A percentile compares a stretch with the other conserved stretches of the same genome.
Evolutionary conservation across 2,888 invertebrate species (phyloP).

Genomic region (Thereva nobilitata): DNA sequence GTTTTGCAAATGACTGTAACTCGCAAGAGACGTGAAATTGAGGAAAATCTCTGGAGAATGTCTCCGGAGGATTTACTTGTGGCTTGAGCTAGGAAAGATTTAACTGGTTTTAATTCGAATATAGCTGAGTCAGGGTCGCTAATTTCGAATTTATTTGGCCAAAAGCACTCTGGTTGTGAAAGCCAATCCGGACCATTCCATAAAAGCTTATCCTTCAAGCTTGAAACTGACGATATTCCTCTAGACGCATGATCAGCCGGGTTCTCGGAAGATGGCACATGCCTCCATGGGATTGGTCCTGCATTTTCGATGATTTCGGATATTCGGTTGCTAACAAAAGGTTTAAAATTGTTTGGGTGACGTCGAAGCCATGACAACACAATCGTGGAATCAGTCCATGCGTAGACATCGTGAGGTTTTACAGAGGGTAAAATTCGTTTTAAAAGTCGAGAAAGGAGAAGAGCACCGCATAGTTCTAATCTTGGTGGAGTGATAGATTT

Average conservation of each 20-base stretch:
- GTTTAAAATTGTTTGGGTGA: constrained; percentile 2
- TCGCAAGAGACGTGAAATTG: constrained; percentile 2
- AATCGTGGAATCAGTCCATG: not conserved
- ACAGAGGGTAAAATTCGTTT: not conserved
- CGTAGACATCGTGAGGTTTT: not conserved
- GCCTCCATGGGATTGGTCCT: not conserved
- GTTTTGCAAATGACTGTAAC: not conserved
- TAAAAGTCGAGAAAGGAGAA: not conserved
- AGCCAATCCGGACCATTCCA: not conserved
- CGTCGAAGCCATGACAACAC: not conserved
- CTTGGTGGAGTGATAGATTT: constrained; percentile 1
- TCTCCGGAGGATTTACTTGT: not conserved
- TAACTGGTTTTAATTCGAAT: not conserved
- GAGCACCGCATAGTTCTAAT: constrained; percentile 7
- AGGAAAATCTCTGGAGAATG: constrained; percentile 5
- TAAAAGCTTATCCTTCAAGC: not conserved
- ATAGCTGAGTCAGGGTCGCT: not conserved
- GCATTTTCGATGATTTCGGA: constrained; percentile 1
- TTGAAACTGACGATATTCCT: not conserved
- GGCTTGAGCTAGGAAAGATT: not conserved
- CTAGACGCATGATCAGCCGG: not conserved
- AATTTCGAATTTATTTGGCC: not conserved
- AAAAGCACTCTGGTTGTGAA: not conserved
- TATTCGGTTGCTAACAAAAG: not conserved
- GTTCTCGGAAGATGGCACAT: not conserved